phyloP scores from a whole-genome alignment of 2,113 vertebrate genomes.

The Notothenia coriiceps region DNA sequence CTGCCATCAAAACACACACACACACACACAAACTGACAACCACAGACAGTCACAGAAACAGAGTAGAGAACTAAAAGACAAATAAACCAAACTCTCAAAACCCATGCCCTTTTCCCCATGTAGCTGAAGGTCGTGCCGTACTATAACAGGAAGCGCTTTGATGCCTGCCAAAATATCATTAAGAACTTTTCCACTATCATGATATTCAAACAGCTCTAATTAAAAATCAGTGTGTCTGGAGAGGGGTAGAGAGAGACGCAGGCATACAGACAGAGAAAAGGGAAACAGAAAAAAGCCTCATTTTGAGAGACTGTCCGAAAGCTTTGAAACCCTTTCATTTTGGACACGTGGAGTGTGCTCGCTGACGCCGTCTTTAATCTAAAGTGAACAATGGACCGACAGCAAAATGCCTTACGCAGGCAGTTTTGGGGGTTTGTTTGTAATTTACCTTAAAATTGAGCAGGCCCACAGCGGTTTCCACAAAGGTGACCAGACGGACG shows the following conservation, averaged over 20 bases:
- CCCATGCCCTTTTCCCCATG: conserved; percentile 58
- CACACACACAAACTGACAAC: too few relatives aligned
- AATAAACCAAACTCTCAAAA: conserved; percentile 72
- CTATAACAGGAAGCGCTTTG: conserved; percentile 62
- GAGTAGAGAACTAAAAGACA: conserved; percentile 55
- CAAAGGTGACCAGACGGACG: conserved; percentile 97
- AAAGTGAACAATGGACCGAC: conserved; percentile 67
- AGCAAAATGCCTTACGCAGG: conserved; percentile 65
- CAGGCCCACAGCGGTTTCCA: conserved; percentile 97
- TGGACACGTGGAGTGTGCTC: conserved; percentile 63
- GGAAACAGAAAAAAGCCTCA: conserved; percentile 41
- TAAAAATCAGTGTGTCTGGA: conserved; percentile 74
- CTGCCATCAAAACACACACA: conserved; percentile 37
- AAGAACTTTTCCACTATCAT: conserved; percentile 71
- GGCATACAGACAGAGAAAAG: conserved; percentile 12
- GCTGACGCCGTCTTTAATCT: conserved; percentile 73
- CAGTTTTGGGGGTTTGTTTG: conserved; percentile 55
- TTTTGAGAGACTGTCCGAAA: conserved; percentile 64
- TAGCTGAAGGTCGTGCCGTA: conserved; percentile 73
- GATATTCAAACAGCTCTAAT: conserved; percentile 73
- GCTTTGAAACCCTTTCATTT: conserved; percentile 62
- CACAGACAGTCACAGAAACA: conserved; percentile 56
- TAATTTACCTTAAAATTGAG: conserved; percentile 98
- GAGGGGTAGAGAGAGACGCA: conserved; percentile 36
- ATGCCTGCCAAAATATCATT: conserved; percentile 75